phyloP scores from a whole-genome alignment of 2,797 vertebrate genomes.

The Anguilla marmorata region DNA sequence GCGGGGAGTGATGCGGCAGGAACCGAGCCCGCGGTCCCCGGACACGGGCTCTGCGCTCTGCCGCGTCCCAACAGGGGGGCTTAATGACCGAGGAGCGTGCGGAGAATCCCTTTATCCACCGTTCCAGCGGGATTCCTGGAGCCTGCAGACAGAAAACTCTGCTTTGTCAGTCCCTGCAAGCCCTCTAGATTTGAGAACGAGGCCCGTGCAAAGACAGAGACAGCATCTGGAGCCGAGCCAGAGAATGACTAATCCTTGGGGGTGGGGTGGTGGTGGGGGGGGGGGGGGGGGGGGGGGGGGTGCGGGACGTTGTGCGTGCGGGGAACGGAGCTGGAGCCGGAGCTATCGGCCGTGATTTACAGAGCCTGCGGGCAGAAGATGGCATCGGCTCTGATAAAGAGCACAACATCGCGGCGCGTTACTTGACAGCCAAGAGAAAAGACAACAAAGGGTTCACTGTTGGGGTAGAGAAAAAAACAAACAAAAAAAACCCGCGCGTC shows the following conservation, averaged over 20 bases:
- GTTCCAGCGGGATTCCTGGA: slow-evolving; percentile 27
- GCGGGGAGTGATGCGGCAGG: not conserved
- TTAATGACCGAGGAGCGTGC: slow-evolving; percentile 30
- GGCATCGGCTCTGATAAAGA: slow-evolving; percentile 59
- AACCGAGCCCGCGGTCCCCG: not conserved
- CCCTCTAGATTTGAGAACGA: slow-evolving; percentile 46
- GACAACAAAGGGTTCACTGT: slow-evolving; percentile 51
- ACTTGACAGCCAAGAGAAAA: slow-evolving; percentile 61
- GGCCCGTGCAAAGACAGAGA: slow-evolving; percentile 37
- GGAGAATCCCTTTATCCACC: slow-evolving; percentile 46
- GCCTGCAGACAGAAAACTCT: not conserved
- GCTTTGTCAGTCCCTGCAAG: slow-evolving; percentile 42
- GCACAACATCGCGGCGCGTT: slow-evolving; percentile 62
- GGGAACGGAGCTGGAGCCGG: not conserved
- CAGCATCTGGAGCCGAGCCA: slow-evolving; percentile 55
- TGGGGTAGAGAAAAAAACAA: slow-evolving; percentile 38
- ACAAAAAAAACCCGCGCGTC: slow-evolving; percentile 34
- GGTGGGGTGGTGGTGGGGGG: slow-evolving; percentile 51
- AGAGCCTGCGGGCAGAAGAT: slow-evolving; percentile 60
- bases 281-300: slow-evolving; percentile 39
- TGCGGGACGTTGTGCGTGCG: not conserved
- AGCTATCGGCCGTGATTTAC: slow-evolving; percentile 42
- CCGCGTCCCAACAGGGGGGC: slow-evolving; percentile 26
- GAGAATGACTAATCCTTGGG: slow-evolving; percentile 58
- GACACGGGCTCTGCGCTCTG: not conserved